phyloP scores from a whole-genome alignment of 2,113 vertebrate genomes.

The Lanius ludovicianus region DNA sequence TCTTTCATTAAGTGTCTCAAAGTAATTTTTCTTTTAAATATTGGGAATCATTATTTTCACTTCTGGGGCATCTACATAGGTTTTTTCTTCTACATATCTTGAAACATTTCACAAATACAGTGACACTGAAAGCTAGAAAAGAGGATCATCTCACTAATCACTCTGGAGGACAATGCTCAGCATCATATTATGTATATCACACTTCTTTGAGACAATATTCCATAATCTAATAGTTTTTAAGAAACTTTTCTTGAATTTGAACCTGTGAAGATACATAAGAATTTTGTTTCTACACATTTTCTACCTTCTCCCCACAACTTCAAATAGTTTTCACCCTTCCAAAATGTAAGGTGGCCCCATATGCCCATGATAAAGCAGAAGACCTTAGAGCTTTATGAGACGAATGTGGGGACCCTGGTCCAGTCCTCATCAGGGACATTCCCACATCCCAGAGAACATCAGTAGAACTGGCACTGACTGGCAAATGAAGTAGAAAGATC shows the following conservation, averaged over 20 bases:
- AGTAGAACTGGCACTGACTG: background rate
- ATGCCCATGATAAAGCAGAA: background rate
- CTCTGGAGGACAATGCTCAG: background rate
- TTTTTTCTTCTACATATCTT: background rate
- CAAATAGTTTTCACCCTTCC: background rate
- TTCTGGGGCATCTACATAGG: background rate
- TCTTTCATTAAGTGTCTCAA: background rate
- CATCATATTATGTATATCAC: background rate
- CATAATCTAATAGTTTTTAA: background rate
- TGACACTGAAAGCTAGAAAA: background rate
- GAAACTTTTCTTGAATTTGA: background rate
- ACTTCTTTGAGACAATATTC: background rate
- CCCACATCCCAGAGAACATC: background rate
- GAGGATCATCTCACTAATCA: background rate
- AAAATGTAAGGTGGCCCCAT: background rate
- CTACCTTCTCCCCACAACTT: background rate
- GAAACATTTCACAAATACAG: background rate
- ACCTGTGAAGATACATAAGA: background rate
- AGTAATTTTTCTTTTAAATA: background rate
- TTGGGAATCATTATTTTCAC: background rate
- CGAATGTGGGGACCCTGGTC: background rate
- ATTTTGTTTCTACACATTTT: background rate
- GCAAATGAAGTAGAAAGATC: background rate
- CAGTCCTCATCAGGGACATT: background rate
- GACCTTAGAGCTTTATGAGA: background rate